Base-by-base conservation (phyloP, 2,113 vertebrate species). In the Fregetta grallaria region DNA sequence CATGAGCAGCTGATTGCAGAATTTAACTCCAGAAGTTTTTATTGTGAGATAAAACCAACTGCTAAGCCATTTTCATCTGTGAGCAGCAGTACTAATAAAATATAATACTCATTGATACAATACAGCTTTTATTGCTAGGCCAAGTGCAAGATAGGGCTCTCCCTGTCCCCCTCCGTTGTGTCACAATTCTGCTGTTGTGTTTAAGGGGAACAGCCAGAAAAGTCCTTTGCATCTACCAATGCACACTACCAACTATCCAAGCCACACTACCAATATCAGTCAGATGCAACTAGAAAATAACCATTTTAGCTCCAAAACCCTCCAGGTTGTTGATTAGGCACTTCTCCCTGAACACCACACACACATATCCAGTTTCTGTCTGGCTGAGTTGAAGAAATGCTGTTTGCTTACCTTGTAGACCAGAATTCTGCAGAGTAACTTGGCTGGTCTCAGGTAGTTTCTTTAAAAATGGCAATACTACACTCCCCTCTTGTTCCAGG, bases 331-430 rank as follows among this genome's bases (percentile, higher is more conserved):
- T 63, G 25, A 61, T 82, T 21, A 92, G n/a, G 34, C 34, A 34
- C 16, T 59, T 61, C 32, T 71, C 29, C 32, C 22, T 81, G 34
- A 90, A 55, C 15, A 59, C 21, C 44, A 81, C 27, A 47, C 2
- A 7, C 15, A 44, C n/a, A 25, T 16, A 45, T 13, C 55, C n/a
- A 81, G 42, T 50, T 94, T 66, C 25, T 42, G 38, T 58, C 36
- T 13, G 11, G 32, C 32, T 55, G 61, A 81, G 34, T 61, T 90
- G 59, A 86, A 40, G 45, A 76, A 55, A 91, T 17, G 25, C 27
- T 82, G 76, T 89, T 93, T 79, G 42, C 93, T 97, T 75, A 97
- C 97, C 97, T 97, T 92, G 91, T 47, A 44, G 50, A 87, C 85
- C 55, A 88, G 94, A 92, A 59, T 96, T 95, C 49, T 96, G 95